These are phyloP conservation scores for Dilophus febrilis DNA, from an alignment of 2,888 invertebrate species.

Conservation along the genomic window DNA sequence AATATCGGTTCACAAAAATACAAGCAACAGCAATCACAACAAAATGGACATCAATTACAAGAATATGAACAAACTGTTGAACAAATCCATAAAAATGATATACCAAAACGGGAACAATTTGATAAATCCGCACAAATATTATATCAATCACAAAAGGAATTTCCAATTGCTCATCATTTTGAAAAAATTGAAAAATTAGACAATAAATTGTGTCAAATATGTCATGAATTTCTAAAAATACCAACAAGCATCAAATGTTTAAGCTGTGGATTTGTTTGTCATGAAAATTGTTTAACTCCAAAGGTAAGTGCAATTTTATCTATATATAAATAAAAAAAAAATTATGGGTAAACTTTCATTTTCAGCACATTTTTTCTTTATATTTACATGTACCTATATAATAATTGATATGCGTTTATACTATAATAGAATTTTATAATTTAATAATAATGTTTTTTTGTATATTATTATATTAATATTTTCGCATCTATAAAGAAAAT, in stretches of 20 bases:
- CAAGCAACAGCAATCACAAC: neutral
- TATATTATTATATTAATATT: too few relatives aligned
- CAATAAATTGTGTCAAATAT: conserved; percentile 7
- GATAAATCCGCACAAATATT: conserved; percentile 8
- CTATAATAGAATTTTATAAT: too few relatives aligned
- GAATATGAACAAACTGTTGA: neutral
- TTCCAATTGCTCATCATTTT: conserved; percentile 6
- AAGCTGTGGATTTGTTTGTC: conserved; percentile 7
- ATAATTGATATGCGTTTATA: too few relatives aligned
- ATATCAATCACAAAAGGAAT: conserved; percentile 7
- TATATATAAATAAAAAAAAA: too few relatives aligned
- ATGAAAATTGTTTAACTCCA: conserved; percentile 5
- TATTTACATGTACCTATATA: too few relatives aligned
- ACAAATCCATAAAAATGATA: neutral
- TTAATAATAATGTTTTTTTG: too few relatives aligned
- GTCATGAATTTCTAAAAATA: conserved; percentile 5
- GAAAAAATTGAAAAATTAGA: conserved; percentile 1
- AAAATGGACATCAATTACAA: conserved; percentile 2
- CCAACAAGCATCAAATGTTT: conserved; percentile 5
- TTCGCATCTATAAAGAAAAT: too few relatives aligned
- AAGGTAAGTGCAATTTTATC: conserved; percentile 7
- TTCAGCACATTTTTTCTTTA: too few relatives aligned
- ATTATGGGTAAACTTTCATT: too few relatives aligned
- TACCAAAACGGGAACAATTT: conserved; percentile 5
- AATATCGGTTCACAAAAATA: neutral